Evolutionary conservation across 1,140 invertebrate genomes (phyloP), one percentile per base, ranked within the genome.

Genomic region (Heliconius eleuchia): DNA sequence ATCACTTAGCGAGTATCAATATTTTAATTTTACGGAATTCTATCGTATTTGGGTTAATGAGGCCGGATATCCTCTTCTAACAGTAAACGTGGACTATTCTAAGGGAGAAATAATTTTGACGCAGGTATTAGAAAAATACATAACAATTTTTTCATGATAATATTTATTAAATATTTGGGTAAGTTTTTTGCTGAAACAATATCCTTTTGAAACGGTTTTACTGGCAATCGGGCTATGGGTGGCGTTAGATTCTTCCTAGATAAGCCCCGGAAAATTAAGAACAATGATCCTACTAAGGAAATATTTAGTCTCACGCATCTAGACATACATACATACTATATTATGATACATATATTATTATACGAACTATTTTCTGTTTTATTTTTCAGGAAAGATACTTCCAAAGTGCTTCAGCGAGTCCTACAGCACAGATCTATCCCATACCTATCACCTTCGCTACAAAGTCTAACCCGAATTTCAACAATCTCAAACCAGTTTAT

Each of bases 21-120:
- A 87, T 75, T 93, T 94, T 37, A 82, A 89, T 74, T 92, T 94
- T 73, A 77, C 81, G 7, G 87, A 92, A 13, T 92, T 88, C 74
- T 94, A 92, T 74, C 73, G 87, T 0, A 91, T 95, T 60, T 96
- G 95, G 95, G 97, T 97, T 0, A 95, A 96, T 19, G 96, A 98
- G 86, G 92, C 97, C 71, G 98, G 97, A 42, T 98, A 96, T 87
- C 98, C 98, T 0, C 94, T 98, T 13, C 85, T 98, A 6, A 95
- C 84, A 3, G 95, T 97, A 1, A 91, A 87, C 8, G 91, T 95
- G 8, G 82, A 95, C 76, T 88, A 95, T 42, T 84, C 77, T 13
- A 89, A 81, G 46, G 91, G 94, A 66, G 82, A 84, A 57, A 91
- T 95, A 1, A 88, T 77, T 0, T 87, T 96, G 0, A 92, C 77